phyloP scores from a whole-genome alignment of 2,797 vertebrate genomes.

The Yasuhikotakia modesta region DNA sequence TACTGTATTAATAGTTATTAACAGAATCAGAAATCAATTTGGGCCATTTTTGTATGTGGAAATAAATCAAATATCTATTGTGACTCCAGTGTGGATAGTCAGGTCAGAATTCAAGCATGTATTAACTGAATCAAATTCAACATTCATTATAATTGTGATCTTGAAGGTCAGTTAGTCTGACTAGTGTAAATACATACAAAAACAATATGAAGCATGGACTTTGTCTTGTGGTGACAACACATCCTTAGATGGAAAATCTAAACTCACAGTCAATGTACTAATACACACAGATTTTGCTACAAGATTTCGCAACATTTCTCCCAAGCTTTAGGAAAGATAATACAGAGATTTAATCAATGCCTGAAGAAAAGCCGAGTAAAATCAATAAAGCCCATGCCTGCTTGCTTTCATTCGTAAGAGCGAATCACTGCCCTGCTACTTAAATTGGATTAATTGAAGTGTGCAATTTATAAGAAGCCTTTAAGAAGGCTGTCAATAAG shows the following conservation, averaged over 20 bases:
- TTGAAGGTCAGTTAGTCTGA: no score
- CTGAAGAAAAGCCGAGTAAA: slow-evolving; percentile 70
- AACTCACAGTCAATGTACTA: not conserved
- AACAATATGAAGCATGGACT: no score
- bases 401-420: slow-evolving; percentile 71
- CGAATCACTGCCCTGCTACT: slow-evolving; percentile 70
- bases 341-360: slow-evolving; percentile 76
- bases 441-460: slow-evolving; percentile 79
- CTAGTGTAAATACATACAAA: no score
- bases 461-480: slow-evolving; percentile 68
- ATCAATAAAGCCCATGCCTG: slow-evolving; percentile 73
- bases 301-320: not conserved
- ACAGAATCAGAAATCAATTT: not conserved
- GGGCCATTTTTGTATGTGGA: no score
- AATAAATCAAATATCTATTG: no score
- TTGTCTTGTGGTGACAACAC: no score
- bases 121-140: no score
- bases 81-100: no score
- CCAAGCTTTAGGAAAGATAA: slow-evolving; percentile 12
- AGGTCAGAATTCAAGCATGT: no score
- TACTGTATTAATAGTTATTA: not conserved
- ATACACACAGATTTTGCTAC: no score
- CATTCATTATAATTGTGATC: no score
- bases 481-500: slow-evolving; percentile 54
- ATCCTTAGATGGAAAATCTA: not conserved